These are phyloP conservation scores for Drosophila helvetica DNA, from an alignment of 2,888 invertebrate genomes.

Conservation along the genomic window DNA sequence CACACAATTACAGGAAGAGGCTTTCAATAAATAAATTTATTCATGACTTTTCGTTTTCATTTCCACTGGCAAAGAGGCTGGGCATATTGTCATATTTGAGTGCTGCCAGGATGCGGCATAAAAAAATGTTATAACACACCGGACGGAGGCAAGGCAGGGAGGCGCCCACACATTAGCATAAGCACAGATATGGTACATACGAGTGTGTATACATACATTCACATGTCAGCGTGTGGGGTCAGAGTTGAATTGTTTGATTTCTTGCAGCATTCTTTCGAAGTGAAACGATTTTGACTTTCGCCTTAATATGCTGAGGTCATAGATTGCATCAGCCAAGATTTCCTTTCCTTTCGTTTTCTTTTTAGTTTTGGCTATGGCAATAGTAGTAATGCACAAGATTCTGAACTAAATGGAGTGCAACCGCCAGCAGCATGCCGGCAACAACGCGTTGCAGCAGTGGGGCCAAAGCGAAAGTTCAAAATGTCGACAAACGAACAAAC, in stretches of 20 bases:
- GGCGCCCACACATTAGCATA: slow-evolving; percentile 1
- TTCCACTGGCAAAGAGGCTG: slow-evolving; percentile 8
- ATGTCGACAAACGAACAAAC: slow-evolving; percentile 74
- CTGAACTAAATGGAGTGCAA: slow-evolving; percentile 47
- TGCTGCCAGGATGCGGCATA: slow-evolving; percentile 23
- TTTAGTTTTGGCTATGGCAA: slow-evolving; percentile 49
- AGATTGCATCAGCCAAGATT: slow-evolving; percentile 58
- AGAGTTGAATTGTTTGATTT: neutral
- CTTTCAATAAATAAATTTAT: slow-evolving; percentile 65
- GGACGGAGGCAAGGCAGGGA: slow-evolving; percentile 6
- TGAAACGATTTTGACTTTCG: slow-evolving; percentile 42
- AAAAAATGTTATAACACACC: slow-evolving; percentile 28
- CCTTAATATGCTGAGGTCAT: slow-evolving; percentile 38
- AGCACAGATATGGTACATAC: neutral
- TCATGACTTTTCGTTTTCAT: slow-evolving; percentile 51
- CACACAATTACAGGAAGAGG: slow-evolving; percentile 22
- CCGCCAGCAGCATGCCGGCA: slow-evolving; percentile 42
- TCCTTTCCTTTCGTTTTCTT: neutral
- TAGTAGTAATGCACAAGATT: slow-evolving; percentile 61
- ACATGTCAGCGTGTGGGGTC: too few species aligned
- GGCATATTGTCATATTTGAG: slow-evolving; percentile 34
- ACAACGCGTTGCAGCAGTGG: slow-evolving; percentile 1
- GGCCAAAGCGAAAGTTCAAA: slow-evolving; percentile 63
- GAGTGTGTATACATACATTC: too few species aligned
- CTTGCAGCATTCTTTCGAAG: slow-evolving; percentile 9